These are phyloP conservation scores for Ispidina lecontei DNA, from an alignment of 2,797 vertebrate genomes.

Conservation along the genomic window DNA sequence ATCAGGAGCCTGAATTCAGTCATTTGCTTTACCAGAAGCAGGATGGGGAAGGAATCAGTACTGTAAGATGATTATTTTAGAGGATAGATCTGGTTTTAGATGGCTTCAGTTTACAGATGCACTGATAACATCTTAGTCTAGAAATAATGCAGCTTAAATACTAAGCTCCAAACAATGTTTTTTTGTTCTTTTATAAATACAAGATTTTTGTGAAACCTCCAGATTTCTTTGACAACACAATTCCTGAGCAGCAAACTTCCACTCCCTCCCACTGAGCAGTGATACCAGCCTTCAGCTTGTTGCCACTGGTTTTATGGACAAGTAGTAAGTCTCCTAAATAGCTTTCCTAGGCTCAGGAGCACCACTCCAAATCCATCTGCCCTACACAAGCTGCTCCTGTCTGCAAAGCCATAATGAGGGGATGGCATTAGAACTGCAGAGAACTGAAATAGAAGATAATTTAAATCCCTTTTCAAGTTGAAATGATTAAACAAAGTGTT, in stretches of 20 bases:
- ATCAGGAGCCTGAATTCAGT: neutral
- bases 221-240: neutral
- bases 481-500: no score
- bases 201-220: neutral
- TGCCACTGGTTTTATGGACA: neutral
- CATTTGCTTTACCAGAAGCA: neutral
- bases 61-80: neutral
- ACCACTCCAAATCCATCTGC: neutral
- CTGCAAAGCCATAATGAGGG: no score
- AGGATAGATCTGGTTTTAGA: fast-evolving
- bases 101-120: neutral
- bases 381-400: no score
- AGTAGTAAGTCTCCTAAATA: neutral
- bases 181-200: neutral
- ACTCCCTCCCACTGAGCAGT: neutral
- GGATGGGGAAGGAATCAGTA: neutral
- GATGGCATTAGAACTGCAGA: no score
- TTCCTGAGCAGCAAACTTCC: neutral
- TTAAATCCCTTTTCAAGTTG: no score
- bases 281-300: neutral
- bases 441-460: no score
- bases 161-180: neutral
- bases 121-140: neutral
- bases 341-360: neutral
- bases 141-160: neutral